These are phyloP conservation scores for Panthera leo DNA, from an alignment of 2,113 vertebrate genomes.

Conservation along the genomic window DNA sequence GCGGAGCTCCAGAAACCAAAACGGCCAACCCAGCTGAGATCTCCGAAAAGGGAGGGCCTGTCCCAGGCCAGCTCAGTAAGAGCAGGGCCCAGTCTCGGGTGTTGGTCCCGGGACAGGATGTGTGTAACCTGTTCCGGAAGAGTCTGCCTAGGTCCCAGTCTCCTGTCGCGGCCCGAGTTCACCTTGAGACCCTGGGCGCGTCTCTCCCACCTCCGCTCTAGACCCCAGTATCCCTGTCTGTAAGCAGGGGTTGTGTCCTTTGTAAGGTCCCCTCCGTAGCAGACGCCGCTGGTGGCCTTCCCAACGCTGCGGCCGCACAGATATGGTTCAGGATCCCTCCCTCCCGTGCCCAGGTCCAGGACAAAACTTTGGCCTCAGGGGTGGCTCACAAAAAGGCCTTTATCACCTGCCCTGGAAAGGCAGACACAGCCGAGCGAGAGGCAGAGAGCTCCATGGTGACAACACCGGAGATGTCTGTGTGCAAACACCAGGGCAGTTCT, in stretches of 20 bases:
- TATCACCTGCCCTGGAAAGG: neutral
- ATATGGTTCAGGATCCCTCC: neutral
- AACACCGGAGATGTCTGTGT: neutral
- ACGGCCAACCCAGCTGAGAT: neutral
- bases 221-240: neutral
- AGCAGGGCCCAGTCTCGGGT: neutral
- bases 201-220: no score
- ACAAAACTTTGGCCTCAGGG: neutral
- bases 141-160: rapidly evolving
- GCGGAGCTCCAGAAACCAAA: neutral
- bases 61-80: neutral
- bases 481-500: no score
- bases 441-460: neutral
- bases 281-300: neutral
- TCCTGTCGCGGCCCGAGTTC: neutral
- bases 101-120: neutral
- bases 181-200: neutral
- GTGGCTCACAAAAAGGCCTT: neutral
- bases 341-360: neutral
- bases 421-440: neutral
- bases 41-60: neutral
- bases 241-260: no score
- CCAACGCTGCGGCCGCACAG: rapidly evolving
- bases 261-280: neutral
- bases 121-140: neutral